A percentile compares a stretch with the other conserved stretches of the same genome.
Evolutionary conservation across 1,140 invertebrate species (phyloP).

Genomic region (Drosophila obscura): DNA sequence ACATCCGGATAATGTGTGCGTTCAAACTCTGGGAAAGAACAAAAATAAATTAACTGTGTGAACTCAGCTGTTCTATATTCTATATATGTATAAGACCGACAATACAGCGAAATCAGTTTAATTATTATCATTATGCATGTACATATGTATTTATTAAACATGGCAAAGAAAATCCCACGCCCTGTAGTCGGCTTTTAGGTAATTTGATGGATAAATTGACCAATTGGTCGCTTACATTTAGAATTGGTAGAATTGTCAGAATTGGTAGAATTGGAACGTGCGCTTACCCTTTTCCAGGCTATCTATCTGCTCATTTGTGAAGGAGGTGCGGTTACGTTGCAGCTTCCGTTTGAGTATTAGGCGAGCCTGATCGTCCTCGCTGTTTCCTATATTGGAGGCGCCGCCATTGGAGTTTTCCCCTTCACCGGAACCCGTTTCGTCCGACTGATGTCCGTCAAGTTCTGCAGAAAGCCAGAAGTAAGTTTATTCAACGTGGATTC

Average conservation of each 20-base stretch:
- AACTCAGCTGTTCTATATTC: background rate
- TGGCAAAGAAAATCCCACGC: no score
- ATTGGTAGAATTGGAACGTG: background rate
- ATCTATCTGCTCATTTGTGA: conserved; percentile 99
- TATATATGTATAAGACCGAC: no score
- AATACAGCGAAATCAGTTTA: no score
- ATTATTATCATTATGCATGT: no score
- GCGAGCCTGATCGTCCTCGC: conserved; percentile 93
- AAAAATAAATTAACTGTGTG: background rate
- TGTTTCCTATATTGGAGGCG: conserved; percentile 88
- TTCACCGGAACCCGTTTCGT: conserved; percentile 89
- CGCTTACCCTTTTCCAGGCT: conserved; percentile 96
- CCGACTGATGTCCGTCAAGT: conserved; percentile 88
- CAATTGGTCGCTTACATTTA: no score
- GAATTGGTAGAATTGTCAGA: background rate
- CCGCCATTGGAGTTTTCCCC: conserved; percentile 91
- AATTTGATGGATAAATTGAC: no score
- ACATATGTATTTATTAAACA: background rate
- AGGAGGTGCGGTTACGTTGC: conserved; percentile 98
- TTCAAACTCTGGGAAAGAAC: conserved; percentile 90
- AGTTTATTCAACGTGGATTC: no score
- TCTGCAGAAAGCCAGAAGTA: conserved; percentile 65
- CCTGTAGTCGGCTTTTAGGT: no score
- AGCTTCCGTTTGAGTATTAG: conserved; percentile 97
- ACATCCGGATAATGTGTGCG: conserved; percentile 92